Conservation (phyloP, 1,140 invertebrate genomes). For the Heliothis subflexa region DNA sequence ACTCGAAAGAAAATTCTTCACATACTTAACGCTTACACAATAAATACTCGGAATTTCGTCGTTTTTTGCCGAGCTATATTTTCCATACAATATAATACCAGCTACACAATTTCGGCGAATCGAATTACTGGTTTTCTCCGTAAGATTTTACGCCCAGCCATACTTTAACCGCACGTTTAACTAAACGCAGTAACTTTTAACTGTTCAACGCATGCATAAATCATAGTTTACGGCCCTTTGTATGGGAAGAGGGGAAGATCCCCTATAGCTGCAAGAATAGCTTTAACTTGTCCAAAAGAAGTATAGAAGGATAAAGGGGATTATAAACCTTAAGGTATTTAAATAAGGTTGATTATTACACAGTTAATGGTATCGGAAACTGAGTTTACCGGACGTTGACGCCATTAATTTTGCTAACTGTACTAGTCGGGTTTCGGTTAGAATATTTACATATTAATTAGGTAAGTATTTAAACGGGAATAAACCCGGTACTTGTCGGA, state of each 20-base stretch:
- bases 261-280: conserved; percentile 65
- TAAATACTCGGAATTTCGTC: conserved; percentile 9
- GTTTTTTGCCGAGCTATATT: not conserved
- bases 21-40: not conserved
- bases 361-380: conserved; percentile 2
- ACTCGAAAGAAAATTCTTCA: conserved; percentile 14
- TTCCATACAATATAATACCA: not conserved
- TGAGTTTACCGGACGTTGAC: conserved; percentile 45
- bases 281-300: conserved; percentile 29
- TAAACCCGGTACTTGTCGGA: conserved; percentile 15
- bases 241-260: conserved; percentile 58
- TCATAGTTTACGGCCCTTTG: conserved; percentile 77
- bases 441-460: conserved; percentile 51
- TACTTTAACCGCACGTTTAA: conserved; percentile 43
- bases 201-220: conserved; percentile 64
- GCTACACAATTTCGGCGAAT: conserved; percentile 14
- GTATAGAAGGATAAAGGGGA: not conserved
- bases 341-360: conserved; percentile 9
- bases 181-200: conserved; percentile 56
- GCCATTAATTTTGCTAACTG: conserved; percentile 47
- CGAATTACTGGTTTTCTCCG: conserved; percentile 12
- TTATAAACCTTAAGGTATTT: not conserved
- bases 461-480: conserved; percentile 13
- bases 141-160: conserved; percentile 21
- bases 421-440: conserved; percentile 44